Percentiles rank a stretch among this genome's conserved stretches.
phyloP scores from a whole-genome alignment of 1,140 invertebrate species.

The Trachymyrmex cornetzi region DNA sequence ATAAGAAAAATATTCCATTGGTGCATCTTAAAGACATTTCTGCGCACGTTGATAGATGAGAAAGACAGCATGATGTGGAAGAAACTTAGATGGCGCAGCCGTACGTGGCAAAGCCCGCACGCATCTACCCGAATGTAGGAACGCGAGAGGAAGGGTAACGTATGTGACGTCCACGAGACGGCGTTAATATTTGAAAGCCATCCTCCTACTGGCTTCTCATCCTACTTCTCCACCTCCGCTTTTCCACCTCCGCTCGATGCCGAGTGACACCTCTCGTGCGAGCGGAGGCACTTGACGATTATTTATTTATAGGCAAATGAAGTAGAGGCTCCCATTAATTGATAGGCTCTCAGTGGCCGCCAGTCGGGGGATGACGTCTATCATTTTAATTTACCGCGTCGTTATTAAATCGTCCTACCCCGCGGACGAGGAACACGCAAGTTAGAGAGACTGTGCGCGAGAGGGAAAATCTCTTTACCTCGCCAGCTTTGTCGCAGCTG shows the following conservation, averaged over 20 bases:
- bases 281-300: slow-evolving; percentile 80
- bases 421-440: slow-evolving; percentile 62
- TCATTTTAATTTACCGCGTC: slow-evolving; percentile 85
- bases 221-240: slow-evolving; percentile 60
- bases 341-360: slow-evolving; percentile 85
- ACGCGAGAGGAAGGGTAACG: slow-evolving; percentile 73
- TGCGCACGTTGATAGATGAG: slow-evolving; percentile 46
- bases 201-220: slow-evolving; percentile 72
- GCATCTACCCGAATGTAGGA: slow-evolving; percentile 69
- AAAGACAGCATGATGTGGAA: slow-evolving; percentile 26
- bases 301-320: slow-evolving; percentile 86
- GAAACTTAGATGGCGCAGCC: slow-evolving; percentile 50
- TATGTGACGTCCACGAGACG: slow-evolving; percentile 79
- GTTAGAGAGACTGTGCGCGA: slow-evolving; percentile 60
- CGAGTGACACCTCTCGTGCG: slow-evolving; percentile 74
- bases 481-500: slow-evolving; percentile 11
- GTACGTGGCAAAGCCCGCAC: slow-evolving; percentile 57
- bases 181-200: slow-evolving; percentile 79
- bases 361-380: slow-evolving; percentile 84
- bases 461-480: slow-evolving; percentile 60
- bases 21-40: slow-evolving; percentile 27
- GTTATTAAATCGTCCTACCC: slow-evolving; percentile 82
- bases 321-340: slow-evolving; percentile 84
- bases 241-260: slow-evolving; percentile 63
- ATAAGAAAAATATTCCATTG: not conserved